These are phyloP conservation scores for Cabera pusaria DNA, from an alignment of 2,888 invertebrate genomes.

Conservation along the genomic window DNA sequence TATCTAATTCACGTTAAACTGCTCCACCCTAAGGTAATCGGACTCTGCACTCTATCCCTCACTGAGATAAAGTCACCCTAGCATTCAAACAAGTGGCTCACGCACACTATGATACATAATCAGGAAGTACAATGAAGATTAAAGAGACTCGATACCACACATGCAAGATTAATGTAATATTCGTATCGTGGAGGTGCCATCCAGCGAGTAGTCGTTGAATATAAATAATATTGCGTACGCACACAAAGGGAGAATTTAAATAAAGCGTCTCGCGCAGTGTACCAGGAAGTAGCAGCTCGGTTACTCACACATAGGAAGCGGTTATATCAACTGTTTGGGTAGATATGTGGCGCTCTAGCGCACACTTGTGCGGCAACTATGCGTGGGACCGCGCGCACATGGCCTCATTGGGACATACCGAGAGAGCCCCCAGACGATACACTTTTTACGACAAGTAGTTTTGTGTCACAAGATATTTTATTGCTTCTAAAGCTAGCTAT, in stretches of 20 bases:
- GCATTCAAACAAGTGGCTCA: conserved; percentile 82
- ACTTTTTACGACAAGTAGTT: conserved; percentile 71
- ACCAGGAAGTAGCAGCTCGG: conserved; percentile 81
- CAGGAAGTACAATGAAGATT: conserved; percentile 83
- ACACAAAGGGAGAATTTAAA: conserved; percentile 77
- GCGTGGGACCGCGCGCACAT: conserved; percentile 82
- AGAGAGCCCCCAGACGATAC: conserved; percentile 78
- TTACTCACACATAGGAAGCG: conserved; percentile 63
- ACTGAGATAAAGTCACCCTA: conserved; percentile 80
- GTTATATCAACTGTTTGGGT: conserved; percentile 51
- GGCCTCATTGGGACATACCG: conserved; percentile 79
- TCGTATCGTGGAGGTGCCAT: conserved; percentile 54
- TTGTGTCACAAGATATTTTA: conserved; percentile 54
- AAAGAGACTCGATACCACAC: conserved; percentile 76
- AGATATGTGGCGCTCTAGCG: conserved; percentile 71
- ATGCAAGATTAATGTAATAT: conserved; percentile 72
- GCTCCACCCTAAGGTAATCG: conserved; percentile 71
- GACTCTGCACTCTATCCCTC: conserved; percentile 81
- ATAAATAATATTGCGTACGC: conserved; percentile 77
- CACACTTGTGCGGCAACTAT: conserved; percentile 74
- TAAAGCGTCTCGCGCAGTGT: conserved; percentile 78
- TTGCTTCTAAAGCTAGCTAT: conserved; percentile 31
- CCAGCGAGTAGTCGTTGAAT: conserved; percentile 64
- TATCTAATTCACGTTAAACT: conserved; percentile 39
- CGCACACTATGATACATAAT: conserved; percentile 70